Evolutionary conservation across 2,888 invertebrate species (phyloP).

Genomic region (Pollenia amentaria): DNA sequence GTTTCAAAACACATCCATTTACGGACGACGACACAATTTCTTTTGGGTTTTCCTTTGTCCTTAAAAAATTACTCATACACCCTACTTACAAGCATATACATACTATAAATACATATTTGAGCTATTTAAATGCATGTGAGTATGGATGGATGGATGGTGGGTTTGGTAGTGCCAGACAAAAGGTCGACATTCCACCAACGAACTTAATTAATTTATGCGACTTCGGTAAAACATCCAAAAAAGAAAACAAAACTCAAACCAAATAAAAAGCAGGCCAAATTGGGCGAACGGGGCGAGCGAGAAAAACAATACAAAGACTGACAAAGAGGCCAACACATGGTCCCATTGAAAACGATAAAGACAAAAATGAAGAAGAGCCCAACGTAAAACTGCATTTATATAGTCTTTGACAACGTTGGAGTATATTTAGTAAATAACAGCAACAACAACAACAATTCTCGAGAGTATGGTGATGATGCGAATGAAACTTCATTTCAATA

Average conservation of each 20-base stretch:
- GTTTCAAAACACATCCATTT: conserved; percentile 28
- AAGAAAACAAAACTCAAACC: conserved; percentile 47
- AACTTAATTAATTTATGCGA: conserved; percentile 84
- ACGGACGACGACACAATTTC: conserved; percentile 47
- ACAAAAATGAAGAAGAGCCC: conserved; percentile 25
- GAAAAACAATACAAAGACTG: conserved; percentile 38
- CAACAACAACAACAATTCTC: conserved; percentile 6
- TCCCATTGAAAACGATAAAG: conserved; percentile 18
- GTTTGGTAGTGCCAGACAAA: conserved; percentile 80
- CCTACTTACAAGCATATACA: conserved; percentile 11
- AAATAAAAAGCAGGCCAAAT: conserved; percentile 35
- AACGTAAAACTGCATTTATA: conserved; percentile 53
- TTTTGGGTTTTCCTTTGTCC: conserved; percentile 65
- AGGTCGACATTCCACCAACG: conserved; percentile 82
- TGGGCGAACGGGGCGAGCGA: conserved; percentile 1
- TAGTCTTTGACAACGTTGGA: conserved; percentile 63
- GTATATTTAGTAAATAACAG: conserved; percentile 56
- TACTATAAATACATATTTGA: background rate
- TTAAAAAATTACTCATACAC: conserved; percentile 18
- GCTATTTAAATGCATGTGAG: conserved; percentile 14
- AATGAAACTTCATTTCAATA: conserved; percentile 60
- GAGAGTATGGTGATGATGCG: conserved; percentile 34
- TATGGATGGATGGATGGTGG: conserved; percentile 19
- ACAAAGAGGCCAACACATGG: conserved; percentile 59
- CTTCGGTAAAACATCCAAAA: conserved; percentile 76